Conservation (phyloP, 2,797 vertebrate genomes). For the Fistularia commersonii region DNA sequence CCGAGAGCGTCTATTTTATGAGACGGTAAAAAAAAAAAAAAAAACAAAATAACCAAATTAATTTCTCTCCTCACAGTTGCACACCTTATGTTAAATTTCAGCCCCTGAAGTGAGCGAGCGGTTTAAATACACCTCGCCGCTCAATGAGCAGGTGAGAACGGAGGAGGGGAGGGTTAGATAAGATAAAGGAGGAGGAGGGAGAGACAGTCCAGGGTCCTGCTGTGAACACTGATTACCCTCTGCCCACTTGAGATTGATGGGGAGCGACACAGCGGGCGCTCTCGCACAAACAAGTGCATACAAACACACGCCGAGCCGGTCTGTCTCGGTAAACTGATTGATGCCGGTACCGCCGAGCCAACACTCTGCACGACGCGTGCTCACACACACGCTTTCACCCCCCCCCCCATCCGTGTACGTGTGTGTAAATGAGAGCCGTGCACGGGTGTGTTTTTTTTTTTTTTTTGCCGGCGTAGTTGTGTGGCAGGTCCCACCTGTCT, state of each 20-base stretch:
- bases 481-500: constrained; percentile 51
- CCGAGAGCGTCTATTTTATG: too few relatives aligned
- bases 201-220: constrained; percentile 54
- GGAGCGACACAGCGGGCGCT: constrained; percentile 55
- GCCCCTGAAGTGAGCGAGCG: neutral
- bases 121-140: constrained; percentile 27
- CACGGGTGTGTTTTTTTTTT: constrained; percentile 13
- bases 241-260: constrained; percentile 70
- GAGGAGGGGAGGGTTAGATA: constrained; percentile 48
- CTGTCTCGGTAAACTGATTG: constrained; percentile 45
- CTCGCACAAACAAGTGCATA: constrained; percentile 17
- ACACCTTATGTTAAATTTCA: neutral
- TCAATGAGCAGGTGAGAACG: constrained; percentile 12
- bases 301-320: constrained; percentile 13
- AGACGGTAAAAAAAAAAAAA: too few relatives aligned
- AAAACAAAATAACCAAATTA: too few relatives aligned
- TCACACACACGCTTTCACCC: neutral
- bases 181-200: constrained; percentile 46
- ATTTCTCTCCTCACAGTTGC: too few relatives aligned
- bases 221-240: constrained; percentile 73
- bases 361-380: constrained; percentile 19
- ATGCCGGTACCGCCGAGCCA: constrained; percentile 41
- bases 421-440: neutral
- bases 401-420: neutral
- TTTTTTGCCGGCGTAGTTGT: constrained; percentile 4